Percentiles rank a stretch among this genome's conserved stretches.
Evolutionary conservation across 2,797 vertebrate species (phyloP).

Genomic region (Parambassis ranga): DNA sequence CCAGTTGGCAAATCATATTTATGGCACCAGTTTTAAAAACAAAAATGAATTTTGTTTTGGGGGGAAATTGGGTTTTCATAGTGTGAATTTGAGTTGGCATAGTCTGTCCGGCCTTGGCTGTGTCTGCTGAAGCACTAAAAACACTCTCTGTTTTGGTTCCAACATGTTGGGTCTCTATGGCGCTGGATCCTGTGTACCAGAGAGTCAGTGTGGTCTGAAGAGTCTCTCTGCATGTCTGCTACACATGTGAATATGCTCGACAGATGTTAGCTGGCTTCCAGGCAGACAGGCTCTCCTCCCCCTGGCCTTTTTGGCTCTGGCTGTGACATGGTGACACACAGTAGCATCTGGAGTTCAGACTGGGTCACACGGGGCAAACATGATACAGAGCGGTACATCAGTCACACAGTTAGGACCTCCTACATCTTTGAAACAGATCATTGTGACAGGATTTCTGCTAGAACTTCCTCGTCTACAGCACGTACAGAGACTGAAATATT

Average conservation of each 20-base stretch:
- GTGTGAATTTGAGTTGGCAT: slow-evolving; percentile 64
- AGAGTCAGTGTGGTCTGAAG: slow-evolving; percentile 66
- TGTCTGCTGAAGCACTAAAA: slow-evolving; percentile 51
- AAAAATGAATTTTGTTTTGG: slow-evolving; percentile 46
- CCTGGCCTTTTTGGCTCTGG: slow-evolving; percentile 73
- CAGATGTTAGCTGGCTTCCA: slow-evolving; percentile 81
- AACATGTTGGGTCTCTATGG: slow-evolving; percentile 57
- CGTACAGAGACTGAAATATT: background rate
- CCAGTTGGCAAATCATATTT: slow-evolving; percentile 54
- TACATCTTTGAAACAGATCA: slow-evolving; percentile 25
- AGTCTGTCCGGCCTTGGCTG: slow-evolving; percentile 45
- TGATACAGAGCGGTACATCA: slow-evolving; percentile 50
- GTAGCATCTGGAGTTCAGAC: slow-evolving; percentile 80
- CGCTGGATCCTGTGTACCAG: slow-evolving; percentile 38
- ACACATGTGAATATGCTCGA: slow-evolving; percentile 79
- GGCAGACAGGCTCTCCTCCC: slow-evolving; percentile 73
- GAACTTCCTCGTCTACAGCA: slow-evolving; percentile 11
- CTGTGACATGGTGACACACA: slow-evolving; percentile 81
- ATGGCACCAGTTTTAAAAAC: slow-evolving; percentile 51
- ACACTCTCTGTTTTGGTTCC: slow-evolving; percentile 61
- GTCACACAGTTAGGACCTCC: slow-evolving; percentile 39
- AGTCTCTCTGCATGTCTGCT: slow-evolving; percentile 65
- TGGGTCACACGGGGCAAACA: slow-evolving; percentile 75
- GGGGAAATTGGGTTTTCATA: slow-evolving; percentile 54
- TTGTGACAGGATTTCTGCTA: slow-evolving; percentile 6